phyloP scores from a whole-genome alignment of 1,140 invertebrate species.

The Heterodera carotae region DNA sequence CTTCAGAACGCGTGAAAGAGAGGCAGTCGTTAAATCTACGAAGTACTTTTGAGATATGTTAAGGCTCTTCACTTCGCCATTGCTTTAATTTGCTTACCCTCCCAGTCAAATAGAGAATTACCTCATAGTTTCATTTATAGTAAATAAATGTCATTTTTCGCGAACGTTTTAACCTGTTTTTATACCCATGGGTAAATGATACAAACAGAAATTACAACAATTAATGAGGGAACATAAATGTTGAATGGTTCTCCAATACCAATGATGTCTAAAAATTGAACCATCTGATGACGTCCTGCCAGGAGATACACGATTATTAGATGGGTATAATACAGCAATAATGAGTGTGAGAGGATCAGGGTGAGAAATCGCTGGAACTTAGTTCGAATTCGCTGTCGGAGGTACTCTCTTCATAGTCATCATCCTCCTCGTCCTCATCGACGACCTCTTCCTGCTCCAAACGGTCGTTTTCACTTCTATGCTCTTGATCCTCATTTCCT shows the following conservation, averaged over 20 bases:
- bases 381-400: constrained; percentile 12
- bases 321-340: neutral
- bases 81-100: no score
- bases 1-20: constrained; percentile 44
- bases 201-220: neutral
- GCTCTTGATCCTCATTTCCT: neutral
- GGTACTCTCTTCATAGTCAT: constrained; percentile 20
- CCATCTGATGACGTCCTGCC: neutral
- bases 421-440: constrained; percentile 8
- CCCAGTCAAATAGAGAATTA: no score
- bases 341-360: neutral
- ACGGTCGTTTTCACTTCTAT: neutral
- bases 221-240: neutral
- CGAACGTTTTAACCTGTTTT: neutral
- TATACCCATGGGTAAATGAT: constrained; percentile 7
- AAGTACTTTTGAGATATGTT: constrained; percentile 34
- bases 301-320: neutral
- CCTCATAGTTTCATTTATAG: no score
- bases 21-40: constrained; percentile 39
- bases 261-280: no score
- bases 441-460: neutral
- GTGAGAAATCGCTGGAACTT: constrained; percentile 15
- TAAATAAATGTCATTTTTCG: no score
- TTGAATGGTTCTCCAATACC: no score
- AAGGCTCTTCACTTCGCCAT: no score